Evolutionary conservation across 2,797 vertebrate genomes (phyloP).

Genomic region (Pelobates cultripes): DNA sequence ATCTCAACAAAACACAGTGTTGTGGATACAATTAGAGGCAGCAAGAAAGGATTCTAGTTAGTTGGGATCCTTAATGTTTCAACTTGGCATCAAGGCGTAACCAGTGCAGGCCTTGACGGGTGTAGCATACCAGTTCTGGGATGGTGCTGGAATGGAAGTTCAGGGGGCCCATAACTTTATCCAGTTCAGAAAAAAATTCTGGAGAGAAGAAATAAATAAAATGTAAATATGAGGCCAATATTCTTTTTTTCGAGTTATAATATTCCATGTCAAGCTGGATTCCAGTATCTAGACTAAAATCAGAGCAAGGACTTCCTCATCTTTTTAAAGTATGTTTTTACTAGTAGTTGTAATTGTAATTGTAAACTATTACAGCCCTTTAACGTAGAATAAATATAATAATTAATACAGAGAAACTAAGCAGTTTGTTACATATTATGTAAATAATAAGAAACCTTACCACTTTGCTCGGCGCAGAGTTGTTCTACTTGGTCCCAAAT

Average conservation of each 20-base stretch:
- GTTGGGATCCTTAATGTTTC: conserved; percentile 72
- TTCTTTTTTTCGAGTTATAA: no score
- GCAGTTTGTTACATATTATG: no score
- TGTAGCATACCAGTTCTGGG: conserved; percentile 96
- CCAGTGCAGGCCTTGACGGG: conserved; percentile 97
- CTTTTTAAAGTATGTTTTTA: no score
- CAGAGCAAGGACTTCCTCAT: no score
- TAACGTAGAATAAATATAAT: no score
- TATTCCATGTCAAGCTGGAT: no score
- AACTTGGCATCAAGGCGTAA: conserved; percentile 93
- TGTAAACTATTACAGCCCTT: no score
- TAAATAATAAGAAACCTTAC: conserved; percentile 63
- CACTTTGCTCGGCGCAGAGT: conserved; percentile 94
- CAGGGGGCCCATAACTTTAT: conserved; percentile 95
- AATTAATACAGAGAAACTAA: no score
- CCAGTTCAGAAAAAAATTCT: conserved; percentile 97
- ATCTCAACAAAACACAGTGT: conserved; percentile 92
- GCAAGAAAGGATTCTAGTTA: conserved; percentile 68
- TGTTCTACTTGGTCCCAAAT: conserved; percentile 99
- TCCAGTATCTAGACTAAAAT: no score
- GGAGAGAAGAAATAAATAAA: conserved; percentile 53
- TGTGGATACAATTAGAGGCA: conserved; percentile 88
- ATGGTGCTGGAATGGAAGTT: conserved; percentile 98
- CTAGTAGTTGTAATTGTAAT: no score
- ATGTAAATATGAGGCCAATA: no score